phyloP scores from a whole-genome alignment of 2,888 invertebrate genomes.

The Hyles lineata region DNA sequence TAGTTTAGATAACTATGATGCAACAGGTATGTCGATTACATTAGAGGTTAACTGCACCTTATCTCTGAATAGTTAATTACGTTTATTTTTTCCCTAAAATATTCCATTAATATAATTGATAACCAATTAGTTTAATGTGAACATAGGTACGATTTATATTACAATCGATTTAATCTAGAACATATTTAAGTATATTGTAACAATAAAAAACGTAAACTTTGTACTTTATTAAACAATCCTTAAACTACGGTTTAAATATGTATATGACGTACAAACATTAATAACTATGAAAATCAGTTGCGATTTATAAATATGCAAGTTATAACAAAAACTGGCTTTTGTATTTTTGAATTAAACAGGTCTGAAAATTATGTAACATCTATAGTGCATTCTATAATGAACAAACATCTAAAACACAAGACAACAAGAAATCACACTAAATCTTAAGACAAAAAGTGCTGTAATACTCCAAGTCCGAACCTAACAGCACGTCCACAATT shows the following conservation, averaged over 20 bases:
- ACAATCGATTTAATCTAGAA: not conserved
- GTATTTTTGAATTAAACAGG: too few relatives aligned
- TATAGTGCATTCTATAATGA: too few relatives aligned
- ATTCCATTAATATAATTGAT: not conserved
- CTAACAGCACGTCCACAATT: not conserved
- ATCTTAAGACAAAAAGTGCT: too few relatives aligned
- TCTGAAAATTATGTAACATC: too few relatives aligned
- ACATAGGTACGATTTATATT: not conserved
- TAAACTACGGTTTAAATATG: not conserved
- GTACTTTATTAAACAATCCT: not conserved
- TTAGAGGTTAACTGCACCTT: slow-evolving; percentile 2
- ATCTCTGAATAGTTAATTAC: slow-evolving; percentile 1
- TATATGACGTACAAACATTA: too few relatives aligned
- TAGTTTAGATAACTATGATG: not conserved
- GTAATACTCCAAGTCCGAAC: too few relatives aligned
- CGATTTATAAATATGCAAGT: too few relatives aligned
- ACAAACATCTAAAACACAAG: too few relatives aligned
- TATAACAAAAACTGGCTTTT: too few relatives aligned
- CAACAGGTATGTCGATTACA: not conserved
- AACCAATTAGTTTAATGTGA: not conserved
- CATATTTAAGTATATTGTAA: not conserved
- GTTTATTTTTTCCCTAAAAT: not conserved
- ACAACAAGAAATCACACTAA: too few relatives aligned
- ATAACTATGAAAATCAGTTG: too few relatives aligned
- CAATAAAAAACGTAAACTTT: not conserved